phyloP scores from a whole-genome alignment of 2,888 invertebrate genomes.

The Unio pictorum region DNA sequence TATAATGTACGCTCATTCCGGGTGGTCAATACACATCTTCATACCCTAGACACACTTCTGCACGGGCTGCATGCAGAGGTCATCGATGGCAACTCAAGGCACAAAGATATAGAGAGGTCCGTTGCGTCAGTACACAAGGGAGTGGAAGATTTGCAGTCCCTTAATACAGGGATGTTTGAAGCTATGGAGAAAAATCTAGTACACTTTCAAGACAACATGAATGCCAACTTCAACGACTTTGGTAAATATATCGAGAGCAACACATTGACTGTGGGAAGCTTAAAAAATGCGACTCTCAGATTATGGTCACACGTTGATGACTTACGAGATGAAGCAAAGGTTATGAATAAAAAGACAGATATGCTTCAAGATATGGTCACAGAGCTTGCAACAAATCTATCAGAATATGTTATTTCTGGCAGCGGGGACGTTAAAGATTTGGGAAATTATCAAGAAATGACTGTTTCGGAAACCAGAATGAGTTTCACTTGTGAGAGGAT shows the following conservation, averaged over 20 bases:
- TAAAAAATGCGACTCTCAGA: slow-evolving; percentile 22
- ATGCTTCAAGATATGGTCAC: slow-evolving; percentile 9
- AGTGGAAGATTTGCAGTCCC: slow-evolving; percentile 38
- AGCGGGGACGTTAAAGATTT: slow-evolving; percentile 6
- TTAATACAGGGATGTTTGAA: slow-evolving; percentile 45
- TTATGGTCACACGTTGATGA: slow-evolving; percentile 11
- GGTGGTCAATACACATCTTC: slow-evolving; percentile 49
- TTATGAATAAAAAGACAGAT: slow-evolving; percentile 14
- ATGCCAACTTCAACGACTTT: slow-evolving; percentile 16
- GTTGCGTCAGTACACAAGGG: slow-evolving; percentile 40
- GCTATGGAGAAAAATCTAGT: slow-evolving; percentile 47
- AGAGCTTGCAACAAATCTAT: slow-evolving; percentile 10
- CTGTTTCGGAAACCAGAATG: slow-evolving; percentile 6
- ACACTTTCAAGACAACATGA: slow-evolving; percentile 28
- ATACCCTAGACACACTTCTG: slow-evolving; percentile 40
- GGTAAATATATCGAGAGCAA: slow-evolving; percentile 16
- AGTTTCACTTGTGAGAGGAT: slow-evolving; percentile 24
- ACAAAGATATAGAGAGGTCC: slow-evolving; percentile 31
- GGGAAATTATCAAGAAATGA: slow-evolving; percentile 12
- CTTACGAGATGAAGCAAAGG: slow-evolving; percentile 9
- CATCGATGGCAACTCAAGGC: slow-evolving; percentile 36
- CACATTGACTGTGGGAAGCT: slow-evolving; percentile 8
- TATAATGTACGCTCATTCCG: slow-evolving; percentile 58
- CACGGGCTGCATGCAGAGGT: slow-evolving; percentile 42
- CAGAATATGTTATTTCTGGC: slow-evolving; percentile 3